A percentile compares a stretch with the other conserved stretches of the same genome.
Evolutionary conservation across 2,113 vertebrate genomes (phyloP).

Genomic region (Platysteira castanea): DNA sequence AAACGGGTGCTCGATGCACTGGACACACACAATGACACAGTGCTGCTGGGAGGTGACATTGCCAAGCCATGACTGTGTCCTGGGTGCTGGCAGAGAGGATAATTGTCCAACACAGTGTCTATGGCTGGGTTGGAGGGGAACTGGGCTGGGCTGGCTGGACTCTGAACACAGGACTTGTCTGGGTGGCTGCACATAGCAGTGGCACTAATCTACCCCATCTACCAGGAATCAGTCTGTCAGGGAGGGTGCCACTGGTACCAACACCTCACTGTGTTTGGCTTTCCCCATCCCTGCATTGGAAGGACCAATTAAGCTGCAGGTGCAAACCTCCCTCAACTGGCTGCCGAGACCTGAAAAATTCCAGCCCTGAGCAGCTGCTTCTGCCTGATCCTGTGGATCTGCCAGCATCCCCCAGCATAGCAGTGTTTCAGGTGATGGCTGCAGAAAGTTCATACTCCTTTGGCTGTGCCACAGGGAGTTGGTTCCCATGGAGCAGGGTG

Average conservation of each 20-base stretch:
- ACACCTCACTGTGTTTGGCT: neutral
- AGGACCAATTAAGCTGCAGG: neutral
- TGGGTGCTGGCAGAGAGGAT: neutral
- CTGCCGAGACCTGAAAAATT: neutral
- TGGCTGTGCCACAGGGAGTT: neutral
- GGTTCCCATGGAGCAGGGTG: neutral
- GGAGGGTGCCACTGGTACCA: neutral
- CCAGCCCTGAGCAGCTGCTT: neutral
- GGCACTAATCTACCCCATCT: neutral
- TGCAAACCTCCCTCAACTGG: neutral
- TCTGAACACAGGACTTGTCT: neutral
- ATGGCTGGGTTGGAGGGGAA: neutral
- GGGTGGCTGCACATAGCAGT: neutral
- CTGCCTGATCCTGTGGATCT: neutral
- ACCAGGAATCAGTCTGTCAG: neutral
- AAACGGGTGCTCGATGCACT: neutral
- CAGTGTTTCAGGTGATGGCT: neutral
- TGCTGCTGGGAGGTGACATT: neutral
- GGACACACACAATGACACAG: neutral
- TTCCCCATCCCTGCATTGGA: neutral
- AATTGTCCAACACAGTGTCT: neutral
- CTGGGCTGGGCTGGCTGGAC: neutral
- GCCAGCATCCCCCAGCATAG: neutral
- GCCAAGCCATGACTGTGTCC: neutral
- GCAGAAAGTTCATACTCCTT: neutral